Conservation (phyloP, 2,113 vertebrate genomes). For the Todiramphus saurophagus region DNA sequence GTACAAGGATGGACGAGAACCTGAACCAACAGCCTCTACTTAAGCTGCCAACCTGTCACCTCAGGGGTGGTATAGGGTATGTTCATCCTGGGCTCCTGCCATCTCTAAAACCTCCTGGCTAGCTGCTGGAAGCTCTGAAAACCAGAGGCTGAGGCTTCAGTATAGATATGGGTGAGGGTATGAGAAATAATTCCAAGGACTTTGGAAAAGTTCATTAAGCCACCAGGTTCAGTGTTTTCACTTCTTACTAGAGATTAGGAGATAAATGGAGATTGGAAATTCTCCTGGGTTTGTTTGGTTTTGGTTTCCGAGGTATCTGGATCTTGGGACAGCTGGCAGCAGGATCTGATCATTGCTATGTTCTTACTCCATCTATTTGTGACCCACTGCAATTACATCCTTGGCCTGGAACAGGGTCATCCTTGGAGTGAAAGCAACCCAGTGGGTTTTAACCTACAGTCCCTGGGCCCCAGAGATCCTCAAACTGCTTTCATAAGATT, state of each 20-base stretch:
- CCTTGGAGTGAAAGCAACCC: not conserved
- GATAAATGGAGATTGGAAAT: not conserved
- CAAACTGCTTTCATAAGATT: not conserved
- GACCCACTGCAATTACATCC: not conserved
- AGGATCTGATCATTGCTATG: accelerated
- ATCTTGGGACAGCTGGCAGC: not conserved
- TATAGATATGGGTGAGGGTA: accelerated
- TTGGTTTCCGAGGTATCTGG: not conserved
- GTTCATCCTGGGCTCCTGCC: not conserved
- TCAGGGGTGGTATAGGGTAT: not conserved
- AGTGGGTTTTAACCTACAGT: not conserved
- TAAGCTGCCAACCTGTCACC: not conserved
- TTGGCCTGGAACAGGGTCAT: not conserved
- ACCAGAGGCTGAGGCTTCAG: not conserved
- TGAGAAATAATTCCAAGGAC: not conserved
- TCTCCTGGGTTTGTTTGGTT: not conserved
- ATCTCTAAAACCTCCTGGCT: not conserved
- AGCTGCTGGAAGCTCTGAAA: not conserved
- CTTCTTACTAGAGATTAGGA: not conserved
- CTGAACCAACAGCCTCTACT: not conserved
- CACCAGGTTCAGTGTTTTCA: not conserved
- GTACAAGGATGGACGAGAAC: not conserved
- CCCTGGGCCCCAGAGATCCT: not conserved
- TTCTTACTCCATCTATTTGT: not conserved
- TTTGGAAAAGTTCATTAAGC: not conserved